Conservation (phyloP, 2,113 vertebrate genomes). For the Daubentonia madagascariensis region DNA sequence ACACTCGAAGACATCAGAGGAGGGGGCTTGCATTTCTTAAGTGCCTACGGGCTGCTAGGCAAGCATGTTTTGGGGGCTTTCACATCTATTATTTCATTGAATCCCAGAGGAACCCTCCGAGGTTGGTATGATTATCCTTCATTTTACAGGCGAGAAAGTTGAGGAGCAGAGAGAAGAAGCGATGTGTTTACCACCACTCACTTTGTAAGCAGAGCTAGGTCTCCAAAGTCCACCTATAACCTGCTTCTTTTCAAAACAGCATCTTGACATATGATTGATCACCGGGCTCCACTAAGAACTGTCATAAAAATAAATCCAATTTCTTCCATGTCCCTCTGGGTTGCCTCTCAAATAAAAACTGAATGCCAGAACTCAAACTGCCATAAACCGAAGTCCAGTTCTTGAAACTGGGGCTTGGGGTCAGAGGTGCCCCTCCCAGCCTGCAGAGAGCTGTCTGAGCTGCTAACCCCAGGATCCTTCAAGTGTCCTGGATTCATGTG, state of each 20-base stretch:
- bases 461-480: neutral
- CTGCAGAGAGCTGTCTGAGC: neutral
- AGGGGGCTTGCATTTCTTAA: neutral
- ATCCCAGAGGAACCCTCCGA: neutral
- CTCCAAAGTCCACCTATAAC: conserved; percentile 52
- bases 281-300: conserved; percentile 54
- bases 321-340: conserved; percentile 58
- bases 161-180: conserved; percentile 35
- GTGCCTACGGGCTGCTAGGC: neutral
- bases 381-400: conserved; percentile 35
- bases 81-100: neutral
- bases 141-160: conserved; percentile 35
- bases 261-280: conserved; percentile 65
- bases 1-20: neutral
- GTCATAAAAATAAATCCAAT: conserved; percentile 74
- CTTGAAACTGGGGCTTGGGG: neutral
- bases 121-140: neutral
- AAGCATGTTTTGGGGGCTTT: neutral
- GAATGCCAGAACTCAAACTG: conserved; percentile 45
- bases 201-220: conserved; percentile 21
- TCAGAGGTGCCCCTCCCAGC: neutral
- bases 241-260: conserved; percentile 46
- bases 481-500: neutral
- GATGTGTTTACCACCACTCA: neutral
- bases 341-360: conserved; percentile 63